Percentiles rank a stretch among this genome's conserved stretches.
These are phyloP conservation scores for Fringilla coelebs DNA, from an alignment of 2,797 vertebrate species.

Conservation along the genomic window DNA sequence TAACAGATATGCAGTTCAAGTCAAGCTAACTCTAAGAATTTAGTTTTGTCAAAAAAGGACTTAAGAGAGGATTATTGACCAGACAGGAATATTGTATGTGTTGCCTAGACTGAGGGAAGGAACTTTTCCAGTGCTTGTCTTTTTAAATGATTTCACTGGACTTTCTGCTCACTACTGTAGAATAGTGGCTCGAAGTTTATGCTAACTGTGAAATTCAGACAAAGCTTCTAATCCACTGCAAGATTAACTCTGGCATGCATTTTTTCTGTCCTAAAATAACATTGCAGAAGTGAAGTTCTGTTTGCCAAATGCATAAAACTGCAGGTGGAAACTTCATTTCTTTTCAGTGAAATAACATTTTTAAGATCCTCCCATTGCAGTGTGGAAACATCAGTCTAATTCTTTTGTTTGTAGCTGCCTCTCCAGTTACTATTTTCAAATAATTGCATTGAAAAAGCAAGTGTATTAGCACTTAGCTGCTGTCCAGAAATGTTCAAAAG, in stretches of 20 bases:
- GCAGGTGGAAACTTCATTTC: conserved; percentile 17
- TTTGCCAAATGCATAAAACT: conserved; percentile 11
- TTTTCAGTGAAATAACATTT: background rate
- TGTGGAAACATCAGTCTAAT: background rate
- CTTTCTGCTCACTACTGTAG: conserved; percentile 10
- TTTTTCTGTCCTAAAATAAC: conserved; percentile 32
- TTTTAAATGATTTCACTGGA: conserved; percentile 50
- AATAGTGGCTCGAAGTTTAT: conserved; percentile 28
- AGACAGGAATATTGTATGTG: background rate
- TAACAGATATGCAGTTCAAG: background rate
- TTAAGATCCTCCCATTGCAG: background rate
- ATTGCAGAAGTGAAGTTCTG: conserved; percentile 7
- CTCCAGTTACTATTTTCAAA: background rate
- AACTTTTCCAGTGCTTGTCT: background rate
- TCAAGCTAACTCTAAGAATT: background rate
- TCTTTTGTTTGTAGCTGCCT: background rate
- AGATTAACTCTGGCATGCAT: conserved; percentile 6
- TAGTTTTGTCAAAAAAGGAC: background rate
- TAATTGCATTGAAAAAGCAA: background rate
- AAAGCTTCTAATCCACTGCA: conserved; percentile 23
- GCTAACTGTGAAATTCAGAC: conserved; percentile 45
- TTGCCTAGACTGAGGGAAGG: background rate
- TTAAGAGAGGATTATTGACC: background rate
- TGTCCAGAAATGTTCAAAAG: background rate
- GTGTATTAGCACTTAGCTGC: background rate